Conservation (phyloP, 2,888 invertebrate genomes). For the Microchrysa polita region DNA sequence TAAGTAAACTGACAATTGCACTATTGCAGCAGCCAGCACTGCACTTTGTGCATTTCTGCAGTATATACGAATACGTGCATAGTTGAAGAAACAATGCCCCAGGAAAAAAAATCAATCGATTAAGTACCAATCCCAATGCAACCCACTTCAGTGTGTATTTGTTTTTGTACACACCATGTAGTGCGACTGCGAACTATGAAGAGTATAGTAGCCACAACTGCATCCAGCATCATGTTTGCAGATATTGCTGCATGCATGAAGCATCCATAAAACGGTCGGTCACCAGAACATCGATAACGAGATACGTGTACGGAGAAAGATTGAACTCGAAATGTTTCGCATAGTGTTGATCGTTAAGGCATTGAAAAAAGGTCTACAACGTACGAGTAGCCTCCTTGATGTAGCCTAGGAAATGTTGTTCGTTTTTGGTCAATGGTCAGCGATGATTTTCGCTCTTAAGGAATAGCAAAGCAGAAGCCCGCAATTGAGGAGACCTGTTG, state of each 20-base stretch:
- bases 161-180: background rate
- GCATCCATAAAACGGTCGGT: background rate
- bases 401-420: background rate
- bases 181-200: background rate
- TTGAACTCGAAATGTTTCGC: background rate
- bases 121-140: background rate
- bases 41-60: too few species aligned
- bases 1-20: background rate
- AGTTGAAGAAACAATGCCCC: slow-evolving; percentile 1
- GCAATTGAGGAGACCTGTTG: too few species aligned
- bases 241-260: background rate
- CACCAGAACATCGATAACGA: background rate
- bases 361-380: background rate
- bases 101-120: background rate
- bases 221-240: slow-evolving; percentile 8
- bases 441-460: background rate
- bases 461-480: too few species aligned
- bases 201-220: background rate
- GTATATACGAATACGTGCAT: too few species aligned
- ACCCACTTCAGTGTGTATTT: too few species aligned
- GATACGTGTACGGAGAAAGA: background rate
- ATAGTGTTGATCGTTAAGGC: background rate
- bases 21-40: background rate
- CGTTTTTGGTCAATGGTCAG: slow-evolving; percentile 3
- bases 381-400: background rate